Evolutionary conservation across 1,140 invertebrate genomes (phyloP), one percentile per base, ranked within the genome.

Genomic region (Pseudomyrmex sp.): DNA sequence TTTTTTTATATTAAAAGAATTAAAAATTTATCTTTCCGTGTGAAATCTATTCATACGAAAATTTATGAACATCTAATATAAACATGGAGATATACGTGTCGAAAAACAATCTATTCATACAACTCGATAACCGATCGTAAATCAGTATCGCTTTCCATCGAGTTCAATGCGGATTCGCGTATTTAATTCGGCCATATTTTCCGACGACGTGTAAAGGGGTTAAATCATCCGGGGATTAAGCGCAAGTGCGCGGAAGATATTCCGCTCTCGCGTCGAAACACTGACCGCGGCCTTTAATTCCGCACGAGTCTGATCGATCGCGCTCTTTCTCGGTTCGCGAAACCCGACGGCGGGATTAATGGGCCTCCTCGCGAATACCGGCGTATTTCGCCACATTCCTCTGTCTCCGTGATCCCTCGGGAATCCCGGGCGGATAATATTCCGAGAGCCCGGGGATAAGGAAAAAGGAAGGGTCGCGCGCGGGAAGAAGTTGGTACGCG

Each of bases 391-490:
- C 2, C 63, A 9, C 52, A 79, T 79, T 68, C 63, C 52, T n/a
- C n/a, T 9, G 62, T 79, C 65, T 79, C 65, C 18, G 46, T 58
- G 44, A 80, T 84, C 59, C 66, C 48, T 20, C 18, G 48, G 76
- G 76, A 84, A 69, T 44, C 9, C n/a, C 44, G 20, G 58, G 44
- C 50, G 82, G 82, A 77, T 75, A 59, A 86, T 69, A 52, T 65
- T 26, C 46, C 68, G 23, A 48, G 50, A 35, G 35, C 0, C 15
- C 46, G 20, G 59, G 44, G 18, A 61, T 48, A 26, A 73, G 61
- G 50, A 61, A 62, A 69, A 68, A 52, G n/a, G 9, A 62, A 23
- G 52, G 65, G 68, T 35, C n/a, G 68, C 73, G 23, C 35, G 68
- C 66, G 61, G 56, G 61, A 66, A 54, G 54, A 63, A 75, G 63